Evolutionary conservation across 2,888 invertebrate genomes (phyloP).

Genomic region (Danaus chrysippus): DNA sequence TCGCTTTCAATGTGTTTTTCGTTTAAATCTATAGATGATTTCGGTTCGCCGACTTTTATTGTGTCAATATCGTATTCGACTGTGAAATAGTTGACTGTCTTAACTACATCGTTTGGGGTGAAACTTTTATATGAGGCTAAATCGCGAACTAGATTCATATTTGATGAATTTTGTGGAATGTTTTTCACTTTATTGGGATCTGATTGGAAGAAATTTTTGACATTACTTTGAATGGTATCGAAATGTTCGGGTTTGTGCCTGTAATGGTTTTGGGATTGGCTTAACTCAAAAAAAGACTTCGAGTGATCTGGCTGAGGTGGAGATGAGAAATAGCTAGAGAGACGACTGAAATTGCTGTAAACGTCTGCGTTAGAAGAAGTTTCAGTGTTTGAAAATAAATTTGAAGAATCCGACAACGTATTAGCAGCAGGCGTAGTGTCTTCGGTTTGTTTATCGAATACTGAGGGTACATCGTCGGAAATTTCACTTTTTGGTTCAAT

Average conservation of each 20-base stretch:
- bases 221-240: conserved; percentile 24
- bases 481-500: conserved; percentile 14
- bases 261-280: conserved; percentile 69
- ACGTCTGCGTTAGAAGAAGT: conserved; percentile 36
- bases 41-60: conserved; percentile 32
- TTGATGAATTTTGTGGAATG: conserved; percentile 41
- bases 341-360: conserved; percentile 47
- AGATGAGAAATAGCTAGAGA: conserved; percentile 66
- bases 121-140: conserved; percentile 54
- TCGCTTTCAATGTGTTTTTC: conserved; percentile 21
- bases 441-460: conserved; percentile 16
- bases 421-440: conserved; percentile 21
- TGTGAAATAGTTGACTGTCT: conserved; percentile 60
- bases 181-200: conserved; percentile 30
- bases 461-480: not conserved
- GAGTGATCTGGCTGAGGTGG: conserved; percentile 58
- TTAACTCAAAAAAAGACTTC: conserved; percentile 75
- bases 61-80: conserved; percentile 49
- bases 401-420: conserved; percentile 51
- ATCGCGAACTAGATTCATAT: conserved; percentile 54
- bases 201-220: conserved; percentile 31
- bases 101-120: conserved; percentile 44
- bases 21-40: conserved; percentile 12
- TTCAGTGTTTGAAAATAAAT: conserved; percentile 46
- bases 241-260: conserved; percentile 43